Base-by-base conservation (phyloP, 2,888 invertebrate species). In the Diaphora mendica region DNA sequence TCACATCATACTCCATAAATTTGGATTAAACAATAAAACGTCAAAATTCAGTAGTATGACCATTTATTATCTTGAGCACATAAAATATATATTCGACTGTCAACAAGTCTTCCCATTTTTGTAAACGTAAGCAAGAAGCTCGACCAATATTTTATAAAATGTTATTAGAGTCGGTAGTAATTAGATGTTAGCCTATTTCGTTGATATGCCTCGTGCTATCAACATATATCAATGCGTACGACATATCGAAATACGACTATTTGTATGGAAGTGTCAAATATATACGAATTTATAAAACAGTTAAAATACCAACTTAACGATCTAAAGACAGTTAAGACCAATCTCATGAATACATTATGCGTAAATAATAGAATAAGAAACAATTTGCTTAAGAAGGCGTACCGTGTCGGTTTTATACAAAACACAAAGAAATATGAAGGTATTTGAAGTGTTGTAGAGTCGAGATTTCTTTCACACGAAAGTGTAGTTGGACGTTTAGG, bases 261-360 rank as follows among this genome's bases (percentile, higher is more conserved):
- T 92, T 87, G 85, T 92, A 92, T 93, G 91, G 87, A 88, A 85
- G 85, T 85, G 84, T 88, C 85, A 85, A 85, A 88, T 88, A 88
- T 83, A 91, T 89, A 85, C 84, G 86, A 89, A 89, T 89, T 89
- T 88, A 89, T 90, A 89, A 90, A 90, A 92, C 87, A 88, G 90
- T 91, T 91, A 90, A 91, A 91, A 91, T 91, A 90, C 88, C 87
- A 86, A 86, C 85, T 87, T 90, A 91, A 92, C 84, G 90, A 92
- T 87, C 88, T 90, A 85, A 88, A 91, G 91, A 92, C 89, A 89
- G 90, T 90, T 89, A 89, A 91, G 82, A 87, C 84, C 86, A 86
- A 87, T 89, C 88, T 92, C 91, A 92, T 93, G 93, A 93, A 93
- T 93, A 92, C 86, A 88, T 91, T 91, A 92, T 85, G 81, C 85